These are phyloP conservation scores for Arctopsyche grandis DNA, from an alignment of 1,140 invertebrate species.

Conservation along the genomic window DNA sequence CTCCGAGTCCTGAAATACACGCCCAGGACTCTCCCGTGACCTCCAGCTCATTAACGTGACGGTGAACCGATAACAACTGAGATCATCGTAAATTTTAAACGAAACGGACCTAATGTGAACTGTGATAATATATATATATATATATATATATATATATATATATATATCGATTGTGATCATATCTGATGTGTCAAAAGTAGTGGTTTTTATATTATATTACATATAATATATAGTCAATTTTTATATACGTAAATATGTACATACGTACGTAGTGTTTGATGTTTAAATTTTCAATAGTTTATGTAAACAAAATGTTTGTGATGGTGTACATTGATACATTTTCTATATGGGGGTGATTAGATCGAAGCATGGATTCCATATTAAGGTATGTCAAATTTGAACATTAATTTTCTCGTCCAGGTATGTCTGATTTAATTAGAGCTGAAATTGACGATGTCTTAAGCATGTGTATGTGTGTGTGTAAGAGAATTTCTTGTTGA, in stretches of 20 bases:
- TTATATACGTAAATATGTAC: neutral
- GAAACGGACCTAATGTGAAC: conserved; percentile 17
- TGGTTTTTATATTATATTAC: neutral
- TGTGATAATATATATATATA: conserved; percentile 18
- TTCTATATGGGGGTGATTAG: conserved; percentile 49
- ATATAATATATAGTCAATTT: no score
- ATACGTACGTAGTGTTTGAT: neutral
- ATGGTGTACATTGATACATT: neutral
- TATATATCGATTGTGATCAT: conserved; percentile 1
- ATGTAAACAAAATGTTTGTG: neutral
- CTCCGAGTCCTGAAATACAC: neutral
- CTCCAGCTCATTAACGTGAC: no score
- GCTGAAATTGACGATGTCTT: neutral
- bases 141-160: neutral
- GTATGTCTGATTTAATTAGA: conserved; percentile 13
- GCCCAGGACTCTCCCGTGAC: neutral
- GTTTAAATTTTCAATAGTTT: neutral
- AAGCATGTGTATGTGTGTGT: neutral
- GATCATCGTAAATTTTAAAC: no score
- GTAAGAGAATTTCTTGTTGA: neutral
- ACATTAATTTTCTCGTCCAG: neutral
- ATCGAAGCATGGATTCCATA: conserved; percentile 51
- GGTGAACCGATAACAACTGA: no score
- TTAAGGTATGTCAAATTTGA: conserved; percentile 44
- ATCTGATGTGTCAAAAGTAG: conserved; percentile 13